Evolutionary conservation across 2,113 vertebrate species (phyloP).

Genomic region (Alexandromys fortis): DNA sequence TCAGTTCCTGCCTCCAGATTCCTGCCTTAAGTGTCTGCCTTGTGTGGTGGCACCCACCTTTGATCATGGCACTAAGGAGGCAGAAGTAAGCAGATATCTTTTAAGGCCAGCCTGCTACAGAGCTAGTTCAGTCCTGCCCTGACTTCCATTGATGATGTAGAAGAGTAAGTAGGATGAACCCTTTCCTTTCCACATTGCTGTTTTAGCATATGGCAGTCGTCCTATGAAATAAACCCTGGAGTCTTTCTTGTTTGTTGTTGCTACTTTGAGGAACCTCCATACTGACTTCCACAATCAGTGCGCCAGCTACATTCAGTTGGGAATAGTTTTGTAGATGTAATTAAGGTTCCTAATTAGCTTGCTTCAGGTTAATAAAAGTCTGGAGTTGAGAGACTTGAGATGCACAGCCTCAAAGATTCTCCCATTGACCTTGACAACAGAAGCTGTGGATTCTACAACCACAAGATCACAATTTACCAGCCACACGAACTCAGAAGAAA

Average conservation of each 20-base stretch:
- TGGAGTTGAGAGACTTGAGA: not conserved
- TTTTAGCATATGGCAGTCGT: not conserved
- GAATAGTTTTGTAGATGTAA: not conserved
- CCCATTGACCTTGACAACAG: not conserved
- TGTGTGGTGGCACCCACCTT: not conserved
- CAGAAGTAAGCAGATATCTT: not conserved
- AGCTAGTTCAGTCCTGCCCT: not conserved
- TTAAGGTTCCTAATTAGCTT: constrained; percentile 10
- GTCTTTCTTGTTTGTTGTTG: not conserved
- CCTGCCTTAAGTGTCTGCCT: not conserved
- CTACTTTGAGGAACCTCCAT: not conserved
- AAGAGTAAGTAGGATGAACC: not conserved
- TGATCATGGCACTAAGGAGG: not conserved
- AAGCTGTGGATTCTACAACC: not conserved
- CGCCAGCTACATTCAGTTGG: not conserved
- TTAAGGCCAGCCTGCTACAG: not conserved
- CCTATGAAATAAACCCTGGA: not conserved
- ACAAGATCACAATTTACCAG: not conserved
- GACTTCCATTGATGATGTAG: not conserved
- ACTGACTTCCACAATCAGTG: not conserved
- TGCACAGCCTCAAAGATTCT: not conserved
- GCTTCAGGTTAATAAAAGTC: not conserved
- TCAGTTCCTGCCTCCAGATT: not conserved
- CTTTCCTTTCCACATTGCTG: not conserved
- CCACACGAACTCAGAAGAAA: not conserved